A percentile compares a stretch with the other conserved stretches of the same genome.
Conservation (phyloP, 2,888 invertebrate species). For the Frankliniella intonsa region DNA sequence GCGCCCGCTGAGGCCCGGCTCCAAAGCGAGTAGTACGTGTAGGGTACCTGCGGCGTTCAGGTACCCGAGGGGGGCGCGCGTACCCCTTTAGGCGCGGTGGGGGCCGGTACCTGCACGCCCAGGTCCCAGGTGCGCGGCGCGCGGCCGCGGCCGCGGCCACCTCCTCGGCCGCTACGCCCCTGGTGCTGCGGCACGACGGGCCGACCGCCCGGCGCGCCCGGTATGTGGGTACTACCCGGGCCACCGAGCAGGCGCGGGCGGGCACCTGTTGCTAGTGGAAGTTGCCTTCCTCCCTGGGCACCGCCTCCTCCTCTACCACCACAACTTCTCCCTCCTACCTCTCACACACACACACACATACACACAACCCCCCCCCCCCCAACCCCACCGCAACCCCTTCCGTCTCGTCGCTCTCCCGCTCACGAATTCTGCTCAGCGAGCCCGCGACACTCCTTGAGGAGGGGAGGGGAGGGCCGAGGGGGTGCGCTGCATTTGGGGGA, state of each 20-base stretch:
- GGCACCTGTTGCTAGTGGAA: too few relatives aligned
- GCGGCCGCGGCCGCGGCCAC: too few relatives aligned
- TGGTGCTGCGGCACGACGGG: background rate
- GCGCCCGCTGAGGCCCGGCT: background rate
- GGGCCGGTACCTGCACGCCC: too few relatives aligned
- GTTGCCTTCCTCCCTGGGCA: too few relatives aligned
- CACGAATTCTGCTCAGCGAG: background rate
- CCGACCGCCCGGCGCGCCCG: too few relatives aligned
- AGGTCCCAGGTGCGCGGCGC: too few relatives aligned
- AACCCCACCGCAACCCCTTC: background rate
- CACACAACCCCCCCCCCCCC: too few relatives aligned
- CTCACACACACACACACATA: too few relatives aligned
- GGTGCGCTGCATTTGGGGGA: background rate
- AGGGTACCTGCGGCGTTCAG: slow-evolving; percentile 8
- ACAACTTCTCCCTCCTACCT: too few relatives aligned
- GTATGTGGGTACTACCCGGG: too few relatives aligned
- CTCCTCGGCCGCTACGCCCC: background rate
- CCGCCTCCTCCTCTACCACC: too few relatives aligned
- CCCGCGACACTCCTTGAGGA: background rate
- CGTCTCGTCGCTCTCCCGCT: background rate
- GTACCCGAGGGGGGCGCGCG: background rate
- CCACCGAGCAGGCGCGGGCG: too few relatives aligned
- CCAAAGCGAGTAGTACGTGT: slow-evolving; percentile 7
- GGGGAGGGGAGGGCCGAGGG: background rate
- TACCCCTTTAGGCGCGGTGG: background rate